Evolutionary conservation across 2,888 invertebrate species (phyloP).

Genomic region (Diaprepes abbreviatus): DNA sequence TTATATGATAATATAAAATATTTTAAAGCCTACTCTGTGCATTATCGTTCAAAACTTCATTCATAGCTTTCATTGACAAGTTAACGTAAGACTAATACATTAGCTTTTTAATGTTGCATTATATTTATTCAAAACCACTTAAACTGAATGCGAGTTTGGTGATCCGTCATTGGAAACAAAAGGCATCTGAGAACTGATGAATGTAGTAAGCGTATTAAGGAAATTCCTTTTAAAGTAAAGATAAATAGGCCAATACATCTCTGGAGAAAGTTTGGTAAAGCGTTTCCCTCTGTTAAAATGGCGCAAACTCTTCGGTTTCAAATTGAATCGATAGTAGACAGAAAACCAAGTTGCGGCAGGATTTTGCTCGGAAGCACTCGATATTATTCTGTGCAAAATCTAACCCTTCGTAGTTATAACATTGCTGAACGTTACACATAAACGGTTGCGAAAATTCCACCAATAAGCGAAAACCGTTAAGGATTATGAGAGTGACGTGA

Average conservation of each 20-base stretch:
- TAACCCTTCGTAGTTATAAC: not conserved
- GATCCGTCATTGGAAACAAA: not conserved
- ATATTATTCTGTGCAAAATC: not conserved
- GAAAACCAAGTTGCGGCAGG: constrained; percentile 35
- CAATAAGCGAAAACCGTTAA: not conserved
- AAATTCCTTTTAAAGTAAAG: constrained; percentile 1
- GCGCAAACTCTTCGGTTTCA: constrained; percentile 25
- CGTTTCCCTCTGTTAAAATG: constrained; percentile 15
- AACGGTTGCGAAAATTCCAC: constrained; percentile 4
- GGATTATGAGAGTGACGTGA: not conserved
- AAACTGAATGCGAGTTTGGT: not conserved
- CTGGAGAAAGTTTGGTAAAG: constrained; percentile 35
- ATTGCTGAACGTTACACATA: not conserved
- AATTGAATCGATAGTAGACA: constrained; percentile 26
- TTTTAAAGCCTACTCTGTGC: not conserved
- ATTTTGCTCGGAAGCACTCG: not conserved
- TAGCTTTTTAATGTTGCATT: not conserved
- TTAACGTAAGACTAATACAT: not conserved
- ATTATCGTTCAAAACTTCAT: not conserved
- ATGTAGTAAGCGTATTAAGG: constrained; percentile 5
- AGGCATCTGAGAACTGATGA: not conserved
- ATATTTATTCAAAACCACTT: not conserved
- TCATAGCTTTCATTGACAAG: not conserved
- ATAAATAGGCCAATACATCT: constrained; percentile 18
- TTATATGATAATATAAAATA: not conserved